phyloP scores from a whole-genome alignment of 2,113 vertebrate species.

The Isurus oxyrinchus region DNA sequence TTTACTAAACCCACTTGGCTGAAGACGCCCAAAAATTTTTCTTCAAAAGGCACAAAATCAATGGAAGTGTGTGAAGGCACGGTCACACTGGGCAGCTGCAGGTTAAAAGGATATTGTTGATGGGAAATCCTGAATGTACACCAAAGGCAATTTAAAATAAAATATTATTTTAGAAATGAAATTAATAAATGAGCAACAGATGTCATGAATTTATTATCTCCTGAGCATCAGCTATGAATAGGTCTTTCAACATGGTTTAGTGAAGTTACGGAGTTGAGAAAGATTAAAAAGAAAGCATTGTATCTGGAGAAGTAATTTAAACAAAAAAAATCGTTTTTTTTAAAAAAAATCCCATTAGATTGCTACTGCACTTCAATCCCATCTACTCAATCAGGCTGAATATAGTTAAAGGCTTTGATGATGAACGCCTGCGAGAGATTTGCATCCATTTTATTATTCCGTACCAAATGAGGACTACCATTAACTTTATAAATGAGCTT shows the following conservation, averaged over 20 bases:
- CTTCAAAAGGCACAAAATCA: slow-evolving; percentile 52
- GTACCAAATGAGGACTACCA: not conserved
- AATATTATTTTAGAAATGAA: not conserved
- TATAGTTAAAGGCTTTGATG: not conserved
- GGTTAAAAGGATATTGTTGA: not conserved
- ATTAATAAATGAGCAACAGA: not conserved
- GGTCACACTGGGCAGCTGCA: not conserved
- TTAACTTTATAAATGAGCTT: not conserved
- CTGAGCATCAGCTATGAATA: not conserved
- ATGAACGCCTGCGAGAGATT: not conserved
- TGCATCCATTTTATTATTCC: not conserved
- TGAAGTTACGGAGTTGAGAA: not conserved
- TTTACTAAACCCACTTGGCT: slow-evolving; percentile 78
- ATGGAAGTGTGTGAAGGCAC: not conserved
- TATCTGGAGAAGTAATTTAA: not conserved
- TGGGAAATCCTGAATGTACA: not conserved
- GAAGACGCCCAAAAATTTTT: slow-evolving; percentile 69
- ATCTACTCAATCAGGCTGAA: not conserved
- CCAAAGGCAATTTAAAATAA: not conserved
- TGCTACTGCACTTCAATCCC: not conserved
- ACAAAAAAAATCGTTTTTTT: not conserved
- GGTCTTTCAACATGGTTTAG: no score
- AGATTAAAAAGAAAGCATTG: not conserved
- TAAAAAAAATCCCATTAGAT: not conserved
- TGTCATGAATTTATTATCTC: not conserved